phyloP scores from a whole-genome alignment of 2,797 vertebrate genomes.

The Ictinia mississippiensis region DNA sequence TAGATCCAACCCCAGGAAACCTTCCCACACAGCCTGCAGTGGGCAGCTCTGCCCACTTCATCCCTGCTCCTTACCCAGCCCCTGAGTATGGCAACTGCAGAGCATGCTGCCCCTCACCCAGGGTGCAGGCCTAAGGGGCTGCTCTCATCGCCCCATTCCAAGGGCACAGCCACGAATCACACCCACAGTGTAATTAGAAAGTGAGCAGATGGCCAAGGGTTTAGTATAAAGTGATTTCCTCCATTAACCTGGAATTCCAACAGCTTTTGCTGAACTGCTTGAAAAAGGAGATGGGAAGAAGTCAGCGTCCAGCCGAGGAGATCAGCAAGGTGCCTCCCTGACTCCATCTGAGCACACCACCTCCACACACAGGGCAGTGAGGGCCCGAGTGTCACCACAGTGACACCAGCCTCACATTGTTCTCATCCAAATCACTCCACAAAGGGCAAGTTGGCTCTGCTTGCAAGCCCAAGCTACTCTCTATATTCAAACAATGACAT shows the following conservation, averaged over 20 bases:
- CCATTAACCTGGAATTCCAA: neutral
- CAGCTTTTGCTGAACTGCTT: neutral
- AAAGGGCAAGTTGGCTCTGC: neutral
- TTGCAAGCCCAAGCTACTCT: neutral
- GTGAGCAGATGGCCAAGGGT: neutral
- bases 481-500: neutral
- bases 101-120: neutral
- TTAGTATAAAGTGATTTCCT: neutral
- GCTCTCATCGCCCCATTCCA: neutral
- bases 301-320: fast-evolving
- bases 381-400: neutral
- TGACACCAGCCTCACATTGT: neutral
- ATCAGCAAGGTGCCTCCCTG: neutral
- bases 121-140: neutral
- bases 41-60: neutral
- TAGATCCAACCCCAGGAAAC: neutral
- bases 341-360: neutral
- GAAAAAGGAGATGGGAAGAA: neutral
- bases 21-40: neutral
- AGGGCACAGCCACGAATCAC: neutral
- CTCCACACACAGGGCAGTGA: neutral
- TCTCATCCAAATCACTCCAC: neutral
- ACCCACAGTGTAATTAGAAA: neutral
- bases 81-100: neutral
- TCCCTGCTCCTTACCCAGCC: neutral